Conservation (phyloP, 2,113 vertebrate species). For the Clupea harengus region DNA sequence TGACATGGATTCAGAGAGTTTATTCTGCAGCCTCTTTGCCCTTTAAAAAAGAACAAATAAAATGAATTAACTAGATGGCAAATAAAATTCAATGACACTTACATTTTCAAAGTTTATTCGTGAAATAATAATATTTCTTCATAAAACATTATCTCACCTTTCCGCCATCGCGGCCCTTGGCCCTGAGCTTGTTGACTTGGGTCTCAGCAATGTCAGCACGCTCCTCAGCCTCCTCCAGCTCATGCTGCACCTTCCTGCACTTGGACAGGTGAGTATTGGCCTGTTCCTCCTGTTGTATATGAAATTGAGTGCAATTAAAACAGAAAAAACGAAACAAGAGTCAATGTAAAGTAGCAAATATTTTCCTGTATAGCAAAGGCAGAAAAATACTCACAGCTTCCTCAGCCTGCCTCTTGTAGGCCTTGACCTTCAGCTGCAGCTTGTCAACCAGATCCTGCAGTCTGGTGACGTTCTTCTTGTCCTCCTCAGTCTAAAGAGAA, state of each 20-base stretch:
- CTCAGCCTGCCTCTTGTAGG: conserved; percentile 90
- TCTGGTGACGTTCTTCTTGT: conserved; percentile 44
- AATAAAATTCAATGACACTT: no score
- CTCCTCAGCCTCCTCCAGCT: conserved; percentile 81
- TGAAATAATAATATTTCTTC: no score
- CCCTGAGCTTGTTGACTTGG: conserved; percentile 78
- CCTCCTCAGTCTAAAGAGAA: conserved; percentile 45
- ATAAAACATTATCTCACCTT: conserved; percentile 53
- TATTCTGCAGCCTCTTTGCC: no score
- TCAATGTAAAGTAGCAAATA: no score
- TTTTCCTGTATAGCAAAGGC: no score
- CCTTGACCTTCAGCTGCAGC: conserved; percentile 87
- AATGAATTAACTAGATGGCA: no score
- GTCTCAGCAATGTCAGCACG: conserved; percentile 78
- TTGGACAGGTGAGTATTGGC: conserved; percentile 64
- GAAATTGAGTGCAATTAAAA: no score
- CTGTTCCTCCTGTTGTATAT: conserved; percentile 61
- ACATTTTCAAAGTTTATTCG: no score
- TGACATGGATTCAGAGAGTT: no score
- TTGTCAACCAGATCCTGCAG: conserved; percentile 71
- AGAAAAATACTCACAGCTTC: conserved; percentile 62
- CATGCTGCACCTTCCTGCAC: conserved; percentile 77
- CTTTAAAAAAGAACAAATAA: no score
- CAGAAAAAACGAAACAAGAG: no score
- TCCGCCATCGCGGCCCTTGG: conserved; percentile 74